These are phyloP conservation scores for Ciconia boyciana DNA, from an alignment of 2,113 vertebrate genomes.

Conservation along the genomic window DNA sequence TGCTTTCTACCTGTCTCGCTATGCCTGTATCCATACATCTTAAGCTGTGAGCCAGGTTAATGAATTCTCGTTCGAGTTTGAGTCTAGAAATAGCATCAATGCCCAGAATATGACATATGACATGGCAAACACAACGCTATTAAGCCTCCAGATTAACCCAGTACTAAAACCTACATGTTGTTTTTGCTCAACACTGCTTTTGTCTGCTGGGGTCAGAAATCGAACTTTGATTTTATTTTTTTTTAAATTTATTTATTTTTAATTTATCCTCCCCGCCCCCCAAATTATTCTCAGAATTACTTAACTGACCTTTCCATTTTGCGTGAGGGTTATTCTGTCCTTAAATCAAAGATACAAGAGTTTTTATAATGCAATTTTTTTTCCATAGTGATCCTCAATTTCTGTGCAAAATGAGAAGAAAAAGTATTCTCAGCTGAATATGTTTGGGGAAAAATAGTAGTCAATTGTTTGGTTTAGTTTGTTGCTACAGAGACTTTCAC, in stretches of 20 bases:
- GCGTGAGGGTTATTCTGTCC: not conserved
- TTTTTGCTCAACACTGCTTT: not conserved
- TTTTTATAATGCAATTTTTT: not conserved
- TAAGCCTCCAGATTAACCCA: conserved; percentile 13
- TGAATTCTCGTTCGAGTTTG: not conserved
- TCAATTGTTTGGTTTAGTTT: not conserved
- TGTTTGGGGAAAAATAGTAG: not conserved
- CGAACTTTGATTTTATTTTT: not conserved
- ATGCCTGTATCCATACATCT: not conserved
- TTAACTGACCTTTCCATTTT: not conserved
- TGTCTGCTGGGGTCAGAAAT: not conserved
- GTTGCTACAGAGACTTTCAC: not conserved
- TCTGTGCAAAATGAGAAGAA: not conserved
- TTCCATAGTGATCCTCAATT: not conserved
- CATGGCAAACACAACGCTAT: not conserved
- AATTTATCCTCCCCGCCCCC: not conserved
- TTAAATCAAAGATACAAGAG: not conserved
- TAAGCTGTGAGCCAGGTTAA: not conserved
- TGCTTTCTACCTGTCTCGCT: not conserved
- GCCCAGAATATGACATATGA: not conserved
- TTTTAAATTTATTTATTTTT: too few species aligned
- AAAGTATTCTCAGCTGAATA: not conserved
- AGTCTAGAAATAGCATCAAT: not conserved
- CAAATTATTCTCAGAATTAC: not conserved
- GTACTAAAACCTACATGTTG: conserved; percentile 5